Evolutionary conservation across 2,113 vertebrate genomes (phyloP).

Genomic region (Myiozetetes cayanensis): DNA sequence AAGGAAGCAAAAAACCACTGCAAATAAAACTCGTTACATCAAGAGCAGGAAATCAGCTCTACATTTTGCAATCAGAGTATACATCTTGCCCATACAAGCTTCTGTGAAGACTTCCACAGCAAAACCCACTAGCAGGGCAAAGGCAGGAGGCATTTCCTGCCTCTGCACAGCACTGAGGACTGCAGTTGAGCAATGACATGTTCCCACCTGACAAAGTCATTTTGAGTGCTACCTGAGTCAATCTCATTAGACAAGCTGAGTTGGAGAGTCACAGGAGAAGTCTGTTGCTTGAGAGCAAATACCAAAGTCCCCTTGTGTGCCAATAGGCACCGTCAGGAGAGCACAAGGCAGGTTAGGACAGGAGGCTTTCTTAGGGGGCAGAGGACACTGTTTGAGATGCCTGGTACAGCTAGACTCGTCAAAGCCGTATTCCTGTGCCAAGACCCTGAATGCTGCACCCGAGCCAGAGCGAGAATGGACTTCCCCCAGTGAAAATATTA

Average conservation of each 20-base stretch:
- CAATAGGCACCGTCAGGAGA: not conserved
- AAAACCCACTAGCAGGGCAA: not conserved
- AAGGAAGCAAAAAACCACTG: not conserved
- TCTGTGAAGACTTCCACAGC: not conserved
- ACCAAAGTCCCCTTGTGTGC: not conserved
- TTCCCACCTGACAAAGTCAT: not conserved
- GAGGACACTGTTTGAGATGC: not conserved
- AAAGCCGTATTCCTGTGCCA: not conserved
- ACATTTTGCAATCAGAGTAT: not conserved
- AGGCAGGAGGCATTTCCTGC: not conserved
- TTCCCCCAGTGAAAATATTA: constrained; percentile 30
- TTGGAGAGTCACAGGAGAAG: not conserved
- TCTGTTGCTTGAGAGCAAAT: not conserved
- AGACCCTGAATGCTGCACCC: not conserved
- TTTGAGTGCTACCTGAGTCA: not conserved
- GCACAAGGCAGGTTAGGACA: not conserved
- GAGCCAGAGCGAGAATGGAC: not conserved
- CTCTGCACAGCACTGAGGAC: not conserved
- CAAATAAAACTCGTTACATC: not conserved
- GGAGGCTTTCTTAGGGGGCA: not conserved
- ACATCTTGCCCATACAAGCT: not conserved
- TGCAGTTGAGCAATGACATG: not conserved
- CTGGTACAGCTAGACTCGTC: not conserved
- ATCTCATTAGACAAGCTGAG: not conserved
- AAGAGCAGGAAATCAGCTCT: not conserved